Evolutionary conservation across 2,113 vertebrate genomes (phyloP), one percentile per base, ranked within the genome.

Genomic region (Corythoichthys intestinalis): DNA sequence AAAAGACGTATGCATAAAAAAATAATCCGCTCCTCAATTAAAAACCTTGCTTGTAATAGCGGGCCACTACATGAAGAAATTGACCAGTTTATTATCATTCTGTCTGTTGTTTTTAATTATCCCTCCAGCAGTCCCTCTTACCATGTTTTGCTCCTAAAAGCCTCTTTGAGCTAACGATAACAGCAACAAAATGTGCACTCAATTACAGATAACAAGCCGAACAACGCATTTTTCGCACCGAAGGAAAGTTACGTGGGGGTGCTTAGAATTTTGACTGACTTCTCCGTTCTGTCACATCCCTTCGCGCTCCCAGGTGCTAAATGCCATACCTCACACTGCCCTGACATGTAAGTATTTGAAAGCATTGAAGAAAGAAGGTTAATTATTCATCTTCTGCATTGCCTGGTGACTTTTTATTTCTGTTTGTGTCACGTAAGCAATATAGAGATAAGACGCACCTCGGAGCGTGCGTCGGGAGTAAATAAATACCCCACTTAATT

Each of bases 401-500:
- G 35, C 41, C 35, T 12, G 47, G 15, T 28, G 20, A 54, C 14
- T 8, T 28, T 63, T 46, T 63, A 63, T 63, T 47, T 63, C n/a
- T 28, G 47, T 75, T 48, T 35, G 7, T 72, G 14, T 57, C 38
- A 65, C 41, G 11, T 46, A 41, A 62, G 52, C 37, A 56, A 52
- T 66, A 34, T 35, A 57, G 71, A 72, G 7, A 59, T 15, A 37
- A 49, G 3, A 63, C 2, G 4, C 37, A 67, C 13, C 47, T 28
- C 12, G 3, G 11, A 35, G 61, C 41, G 35, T 9, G 1, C 3
- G 59, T 54, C 13, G 4, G 61, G 62, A 53, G 47, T 44, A 58
- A 65, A 70, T 47, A 60, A 72, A 67, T 65, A 37, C 17, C 15
- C 12, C 28, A 17, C 6, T 6, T 59, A 66, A 60, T 72, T 13